Evolutionary conservation across 2,888 invertebrate genomes (phyloP), one percentile per base, ranked within the genome.

Genomic region (Abrostola tripartita): DNA sequence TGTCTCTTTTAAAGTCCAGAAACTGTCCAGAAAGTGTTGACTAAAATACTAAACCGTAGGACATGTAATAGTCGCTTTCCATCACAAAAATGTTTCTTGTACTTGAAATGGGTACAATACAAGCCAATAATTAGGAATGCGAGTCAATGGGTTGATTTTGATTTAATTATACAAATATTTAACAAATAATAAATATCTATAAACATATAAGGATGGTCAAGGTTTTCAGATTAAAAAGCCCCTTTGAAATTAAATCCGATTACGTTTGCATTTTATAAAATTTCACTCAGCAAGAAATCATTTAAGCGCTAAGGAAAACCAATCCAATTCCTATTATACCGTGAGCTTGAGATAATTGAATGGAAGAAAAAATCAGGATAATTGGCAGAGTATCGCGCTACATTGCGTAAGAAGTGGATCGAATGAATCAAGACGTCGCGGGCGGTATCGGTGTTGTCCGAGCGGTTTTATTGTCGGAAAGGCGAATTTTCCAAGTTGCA

Each of bases 401-500:
- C n/a, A 50, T 56, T 50, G 10, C 47, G 37, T 52, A 41, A 59
- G 49, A 60, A 61, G 60, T 50, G 9, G 35, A 59, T 50, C 14
- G 24, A 54, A 50, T 36, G 24, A 54, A 50, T 36, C 6, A 35
- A 9, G 40, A 37, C 36, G 14, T 14, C 53, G 36, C 54, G 47
- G 41, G 5, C 38, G 47, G n/a, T 65, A 65, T 64, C 51, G 24
- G 42, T 14, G 59, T 36, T 64, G 72, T 74, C 74, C 66, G 66
- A 68, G 37, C 41, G 41, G 52, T 63, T 65, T 62, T 71, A 67
- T 73, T 49, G 57, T 62, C 67, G 68, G 76, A 71, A 82, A 81
- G 81, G 78, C 76, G 80, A 82, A 70, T 83, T 86, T 85, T 65
- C 82, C 78, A 76, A 79, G 85, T 83, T 91, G 91, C 90, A 90